These are phyloP conservation scores for Sardina pilchardus DNA, from an alignment of 2,113 vertebrate species.

Conservation along the genomic window DNA sequence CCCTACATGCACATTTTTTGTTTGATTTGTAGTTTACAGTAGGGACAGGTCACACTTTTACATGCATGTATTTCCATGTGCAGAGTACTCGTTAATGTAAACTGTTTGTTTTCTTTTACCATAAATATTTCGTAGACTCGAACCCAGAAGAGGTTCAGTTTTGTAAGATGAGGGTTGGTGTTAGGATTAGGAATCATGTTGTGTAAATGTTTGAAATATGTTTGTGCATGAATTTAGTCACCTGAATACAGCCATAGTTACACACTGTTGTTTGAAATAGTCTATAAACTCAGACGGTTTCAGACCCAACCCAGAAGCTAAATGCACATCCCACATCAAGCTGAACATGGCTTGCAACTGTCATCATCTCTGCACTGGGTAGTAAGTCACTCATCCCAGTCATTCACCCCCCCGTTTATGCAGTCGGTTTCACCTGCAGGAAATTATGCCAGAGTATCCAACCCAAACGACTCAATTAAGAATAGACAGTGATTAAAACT, in stretches of 20 bases:
- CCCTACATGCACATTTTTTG: background rate
- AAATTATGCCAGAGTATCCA: background rate
- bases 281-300: background rate
- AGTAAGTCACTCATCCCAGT: background rate
- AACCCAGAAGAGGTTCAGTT: background rate
- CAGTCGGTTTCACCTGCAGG: background rate
- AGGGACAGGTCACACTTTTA: background rate
- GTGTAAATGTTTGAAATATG: background rate
- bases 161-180: background rate
- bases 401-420: background rate
- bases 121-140: background rate
- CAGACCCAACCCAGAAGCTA: background rate
- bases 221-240: background rate
- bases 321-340: background rate
- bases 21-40: background rate
- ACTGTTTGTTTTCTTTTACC: background rate
- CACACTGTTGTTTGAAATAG: background rate
- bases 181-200: background rate
- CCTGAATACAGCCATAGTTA: background rate
- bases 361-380: too few relatives aligned
- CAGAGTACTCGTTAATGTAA: background rate
- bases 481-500: background rate
- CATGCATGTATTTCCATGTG: background rate
- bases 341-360: background rate
- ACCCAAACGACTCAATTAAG: background rate